Conservation (phyloP, 2,888 invertebrate species). For the Plagodis pulveraria region DNA sequence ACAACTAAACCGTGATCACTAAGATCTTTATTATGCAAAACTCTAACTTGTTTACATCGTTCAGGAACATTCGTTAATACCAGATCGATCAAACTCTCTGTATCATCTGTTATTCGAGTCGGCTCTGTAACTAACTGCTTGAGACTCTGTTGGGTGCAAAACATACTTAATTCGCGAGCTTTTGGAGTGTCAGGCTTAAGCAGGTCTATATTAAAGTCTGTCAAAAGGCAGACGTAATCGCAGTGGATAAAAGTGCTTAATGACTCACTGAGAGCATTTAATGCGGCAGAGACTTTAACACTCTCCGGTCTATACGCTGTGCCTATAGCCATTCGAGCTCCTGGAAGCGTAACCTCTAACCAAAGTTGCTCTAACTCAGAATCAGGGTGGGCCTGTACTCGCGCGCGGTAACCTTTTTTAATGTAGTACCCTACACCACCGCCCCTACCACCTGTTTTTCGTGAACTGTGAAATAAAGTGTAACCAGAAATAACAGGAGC, state of each 20-base stretch:
- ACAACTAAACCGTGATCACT: constrained; percentile 4
- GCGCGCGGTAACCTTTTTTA: constrained; percentile 17
- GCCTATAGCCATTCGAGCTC: constrained; percentile 32
- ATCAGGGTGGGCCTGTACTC: constrained; percentile 23
- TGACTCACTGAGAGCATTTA: constrained; percentile 33
- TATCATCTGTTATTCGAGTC: constrained; percentile 22
- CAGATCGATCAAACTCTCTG: constrained; percentile 25
- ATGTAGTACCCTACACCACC: constrained; percentile 17
- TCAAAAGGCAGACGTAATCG: constrained; percentile 20
- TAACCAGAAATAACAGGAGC: not conserved
- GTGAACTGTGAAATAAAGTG: constrained; percentile 5
- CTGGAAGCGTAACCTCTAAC: constrained; percentile 32
- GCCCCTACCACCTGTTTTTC: constrained; percentile 3
- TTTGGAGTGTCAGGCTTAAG: constrained; percentile 1
- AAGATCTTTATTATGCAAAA: not conserved
- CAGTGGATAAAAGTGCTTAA: constrained; percentile 18
- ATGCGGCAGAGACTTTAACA: constrained; percentile 13
- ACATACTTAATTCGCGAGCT: not conserved
- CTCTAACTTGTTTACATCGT: constrained; percentile 2
- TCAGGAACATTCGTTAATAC: constrained; percentile 19
- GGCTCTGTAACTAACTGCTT: constrained; percentile 8
- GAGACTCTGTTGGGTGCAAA: not conserved
- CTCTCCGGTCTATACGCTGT: constrained; percentile 34
- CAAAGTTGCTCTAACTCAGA: constrained; percentile 36
- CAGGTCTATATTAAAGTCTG: constrained; percentile 29